Evolutionary conservation across 2,113 vertebrate species (phyloP).

Genomic region (Psilopsiagon aymara): DNA sequence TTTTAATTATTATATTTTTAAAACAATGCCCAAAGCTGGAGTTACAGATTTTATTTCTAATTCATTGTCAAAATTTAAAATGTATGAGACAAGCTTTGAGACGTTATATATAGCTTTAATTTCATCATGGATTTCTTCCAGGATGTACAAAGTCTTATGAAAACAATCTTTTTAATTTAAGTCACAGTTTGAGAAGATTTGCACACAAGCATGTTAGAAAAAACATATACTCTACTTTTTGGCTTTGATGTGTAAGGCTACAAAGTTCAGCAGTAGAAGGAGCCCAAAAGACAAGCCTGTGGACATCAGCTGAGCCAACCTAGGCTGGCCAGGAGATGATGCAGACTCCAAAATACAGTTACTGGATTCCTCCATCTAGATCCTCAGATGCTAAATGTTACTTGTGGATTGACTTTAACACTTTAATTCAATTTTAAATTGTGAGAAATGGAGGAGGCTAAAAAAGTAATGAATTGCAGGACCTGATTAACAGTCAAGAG

Average conservation of each 20-base stretch:
- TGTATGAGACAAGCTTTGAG: neutral
- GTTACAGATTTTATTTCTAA: neutral
- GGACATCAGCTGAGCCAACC: neutral
- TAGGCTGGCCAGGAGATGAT: neutral
- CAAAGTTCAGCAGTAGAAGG: neutral
- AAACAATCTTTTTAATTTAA: neutral
- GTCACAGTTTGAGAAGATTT: neutral
- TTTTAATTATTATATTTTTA: neutral
- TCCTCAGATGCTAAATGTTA: neutral
- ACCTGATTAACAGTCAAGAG: neutral
- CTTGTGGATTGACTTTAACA: neutral
- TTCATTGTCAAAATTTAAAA: neutral
- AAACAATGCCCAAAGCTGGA: neutral
- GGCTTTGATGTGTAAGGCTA: neutral
- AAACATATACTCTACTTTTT: neutral
- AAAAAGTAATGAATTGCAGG: neutral
- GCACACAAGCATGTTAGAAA: neutral
- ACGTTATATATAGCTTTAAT: neutral
- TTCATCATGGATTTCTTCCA: neutral
- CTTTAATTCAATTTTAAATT: neutral
- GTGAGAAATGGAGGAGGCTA: neutral
- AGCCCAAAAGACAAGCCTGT: neutral
- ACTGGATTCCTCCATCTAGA: neutral
- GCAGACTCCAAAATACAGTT: neutral
- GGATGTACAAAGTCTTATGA: neutral